phyloP scores from a whole-genome alignment of 2,797 vertebrate genomes.

The Tinamus major region DNA sequence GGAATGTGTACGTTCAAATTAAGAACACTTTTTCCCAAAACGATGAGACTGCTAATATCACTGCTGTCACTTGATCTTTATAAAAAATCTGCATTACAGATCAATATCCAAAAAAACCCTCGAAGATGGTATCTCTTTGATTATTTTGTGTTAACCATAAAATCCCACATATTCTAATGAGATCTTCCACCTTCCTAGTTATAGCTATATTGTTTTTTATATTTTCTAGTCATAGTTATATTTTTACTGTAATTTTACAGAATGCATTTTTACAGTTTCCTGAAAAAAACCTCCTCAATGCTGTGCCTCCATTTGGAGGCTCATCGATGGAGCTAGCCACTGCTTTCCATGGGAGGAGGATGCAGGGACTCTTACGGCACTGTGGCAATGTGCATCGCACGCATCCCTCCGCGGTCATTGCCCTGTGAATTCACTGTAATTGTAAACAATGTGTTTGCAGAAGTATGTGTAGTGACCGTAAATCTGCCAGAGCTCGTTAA shows the following conservation, averaged over 20 bases:
- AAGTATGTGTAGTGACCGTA: conserved; percentile 70
- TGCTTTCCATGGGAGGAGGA: neutral
- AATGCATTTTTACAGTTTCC: neutral
- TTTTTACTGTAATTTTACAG: neutral
- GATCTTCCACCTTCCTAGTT: neutral
- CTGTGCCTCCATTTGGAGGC: neutral
- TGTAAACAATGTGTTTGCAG: conserved; percentile 68
- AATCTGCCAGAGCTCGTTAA: conserved; percentile 75
- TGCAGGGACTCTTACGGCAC: neutral
- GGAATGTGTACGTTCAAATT: neutral
- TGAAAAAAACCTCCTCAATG: neutral
- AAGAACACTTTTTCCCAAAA: neutral
- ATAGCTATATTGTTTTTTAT: too few relatives aligned
- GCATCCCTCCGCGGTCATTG: conserved; percentile 31
- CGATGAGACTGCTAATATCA: neutral
- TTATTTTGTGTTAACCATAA: neutral
- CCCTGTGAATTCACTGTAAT: conserved; percentile 61
- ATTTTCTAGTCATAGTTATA: neutral
- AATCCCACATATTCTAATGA: neutral
- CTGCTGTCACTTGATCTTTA: neutral
- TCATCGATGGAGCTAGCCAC: neutral
- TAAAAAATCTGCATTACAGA: neutral
- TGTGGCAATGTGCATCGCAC: conserved; percentile 26
- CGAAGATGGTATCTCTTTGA: neutral
- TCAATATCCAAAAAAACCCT: neutral